Evolutionary conservation across 2,113 vertebrate species (phyloP).

Genomic region (Eidolon helvum): DNA sequence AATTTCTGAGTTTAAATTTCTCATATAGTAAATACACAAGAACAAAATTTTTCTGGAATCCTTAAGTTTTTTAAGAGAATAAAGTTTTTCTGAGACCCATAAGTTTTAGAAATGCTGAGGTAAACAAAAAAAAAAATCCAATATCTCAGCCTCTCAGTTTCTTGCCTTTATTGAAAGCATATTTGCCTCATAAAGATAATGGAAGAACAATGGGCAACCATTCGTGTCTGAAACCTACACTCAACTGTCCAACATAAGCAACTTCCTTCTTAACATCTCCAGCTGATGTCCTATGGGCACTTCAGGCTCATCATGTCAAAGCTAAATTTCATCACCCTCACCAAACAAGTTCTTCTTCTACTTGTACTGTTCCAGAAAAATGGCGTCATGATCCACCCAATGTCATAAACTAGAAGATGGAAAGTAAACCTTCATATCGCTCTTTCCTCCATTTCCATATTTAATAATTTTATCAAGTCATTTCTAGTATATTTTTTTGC

Average conservation of each 20-base stretch:
- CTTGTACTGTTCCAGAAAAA: background rate
- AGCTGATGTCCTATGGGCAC: background rate
- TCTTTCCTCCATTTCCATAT: background rate
- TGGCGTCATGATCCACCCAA: background rate
- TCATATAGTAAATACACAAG: background rate
- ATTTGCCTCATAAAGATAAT: background rate
- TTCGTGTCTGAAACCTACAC: background rate
- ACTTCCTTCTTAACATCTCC: background rate
- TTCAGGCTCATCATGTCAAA: background rate
- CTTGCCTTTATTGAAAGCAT: background rate
- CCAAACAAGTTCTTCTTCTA: slow-evolving; percentile 4
- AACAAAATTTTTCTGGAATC: background rate
- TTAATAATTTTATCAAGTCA: background rate
- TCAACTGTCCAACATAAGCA: background rate
- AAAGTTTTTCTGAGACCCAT: background rate
- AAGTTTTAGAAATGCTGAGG: background rate
- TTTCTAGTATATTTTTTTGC: background rate
- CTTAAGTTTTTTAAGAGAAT: background rate
- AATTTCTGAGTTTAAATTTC: background rate
- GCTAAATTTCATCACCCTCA: background rate
- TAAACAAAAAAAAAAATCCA: background rate
- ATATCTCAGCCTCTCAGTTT: background rate
- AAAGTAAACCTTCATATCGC: background rate
- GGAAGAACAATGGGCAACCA: background rate
- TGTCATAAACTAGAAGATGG: background rate